Evolutionary conservation across 2,797 vertebrate species (phyloP).

Genomic region (Acrossocheilus fasciatus): DNA sequence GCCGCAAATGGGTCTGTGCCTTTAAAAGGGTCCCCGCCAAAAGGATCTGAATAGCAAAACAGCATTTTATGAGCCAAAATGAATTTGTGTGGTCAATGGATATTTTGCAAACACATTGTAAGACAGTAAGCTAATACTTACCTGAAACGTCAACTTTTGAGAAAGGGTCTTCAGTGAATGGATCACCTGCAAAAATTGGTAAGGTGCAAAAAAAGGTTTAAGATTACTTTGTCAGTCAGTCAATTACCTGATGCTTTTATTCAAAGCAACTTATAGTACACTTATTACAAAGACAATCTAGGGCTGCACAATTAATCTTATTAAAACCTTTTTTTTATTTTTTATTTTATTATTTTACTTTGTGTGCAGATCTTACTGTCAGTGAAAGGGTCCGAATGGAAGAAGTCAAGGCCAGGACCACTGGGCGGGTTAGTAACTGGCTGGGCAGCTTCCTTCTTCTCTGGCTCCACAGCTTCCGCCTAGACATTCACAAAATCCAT

Average conservation of each 20-base stretch:
- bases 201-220: background rate
- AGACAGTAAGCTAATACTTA: slow-evolving; percentile 65
- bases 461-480: slow-evolving; percentile 18
- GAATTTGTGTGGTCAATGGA: background rate
- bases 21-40: slow-evolving; percentile 96
- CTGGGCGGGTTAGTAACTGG: background rate
- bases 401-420: slow-evolving; percentile 90
- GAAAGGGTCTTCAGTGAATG: slow-evolving; percentile 97
- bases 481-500: slow-evolving; percentile 11
- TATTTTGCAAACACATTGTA: background rate
- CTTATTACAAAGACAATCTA: background rate
- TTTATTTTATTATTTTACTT: background rate
- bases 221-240: background rate
- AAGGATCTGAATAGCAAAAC: slow-evolving; percentile 83
- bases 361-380: slow-evolving; percentile 84
- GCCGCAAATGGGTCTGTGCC: slow-evolving; percentile 95
- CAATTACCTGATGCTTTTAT: background rate
- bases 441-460: slow-evolving; percentile 26
- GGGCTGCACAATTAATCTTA: background rate
- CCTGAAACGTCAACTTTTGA: slow-evolving; percentile 87
- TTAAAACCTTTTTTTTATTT: background rate
- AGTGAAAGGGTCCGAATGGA: slow-evolving; percentile 93
- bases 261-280: background rate
- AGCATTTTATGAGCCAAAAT: background rate
- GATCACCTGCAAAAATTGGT: slow-evolving; percentile 82